Percentiles rank a stretch among this genome's conserved stretches.
phyloP scores from a whole-genome alignment of 2,888 invertebrate genomes.

The Micoletzkya japonica region DNA sequence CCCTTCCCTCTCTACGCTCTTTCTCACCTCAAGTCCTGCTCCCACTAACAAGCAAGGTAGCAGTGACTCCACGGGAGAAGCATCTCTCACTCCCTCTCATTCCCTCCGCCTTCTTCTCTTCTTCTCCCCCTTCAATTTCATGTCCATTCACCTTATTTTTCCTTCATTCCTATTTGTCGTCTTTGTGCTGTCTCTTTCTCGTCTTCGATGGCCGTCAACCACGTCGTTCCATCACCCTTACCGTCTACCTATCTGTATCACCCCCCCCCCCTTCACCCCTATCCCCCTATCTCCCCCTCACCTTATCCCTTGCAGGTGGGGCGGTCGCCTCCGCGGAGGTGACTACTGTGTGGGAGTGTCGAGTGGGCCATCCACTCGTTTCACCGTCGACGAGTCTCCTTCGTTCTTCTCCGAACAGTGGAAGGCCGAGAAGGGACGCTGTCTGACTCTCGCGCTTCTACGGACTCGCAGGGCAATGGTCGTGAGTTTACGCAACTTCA shows the following conservation, averaged over 20 bases:
- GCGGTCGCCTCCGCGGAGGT: neutral
- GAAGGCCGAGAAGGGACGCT: too few relatives aligned
- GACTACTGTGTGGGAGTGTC: too few relatives aligned
- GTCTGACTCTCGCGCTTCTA: conserved; percentile 6
- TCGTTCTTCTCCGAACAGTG: neutral
- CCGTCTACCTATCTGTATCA: conserved; percentile 1
- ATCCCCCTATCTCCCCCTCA: conserved; percentile 30
- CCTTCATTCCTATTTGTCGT: conserved; percentile 17
- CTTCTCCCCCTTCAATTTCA: conserved; percentile 14
- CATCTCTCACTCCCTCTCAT: neutral
- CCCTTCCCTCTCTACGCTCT: neutral
- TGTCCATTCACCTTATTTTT: conserved; percentile 27
- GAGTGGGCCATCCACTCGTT: too few relatives aligned
- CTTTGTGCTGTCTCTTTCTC: conserved; percentile 3
- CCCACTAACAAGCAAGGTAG: too few relatives aligned
- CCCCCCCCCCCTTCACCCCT: conserved; percentile 10
- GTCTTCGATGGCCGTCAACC: conserved; percentile 25
- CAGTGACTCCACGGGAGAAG: too few relatives aligned
- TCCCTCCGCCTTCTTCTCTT: neutral
- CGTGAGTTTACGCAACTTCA: neutral
- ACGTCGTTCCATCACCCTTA: too few relatives aligned
- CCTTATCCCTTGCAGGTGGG: neutral
- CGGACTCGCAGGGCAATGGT: conserved; percentile 5
- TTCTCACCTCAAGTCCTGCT: neutral
- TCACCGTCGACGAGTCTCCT: neutral